A percentile compares a stretch with the other conserved stretches of the same genome.
These are phyloP conservation scores for Pseudochaenichthys georgianus DNA, from an alignment of 2,797 vertebrate genomes.

Conservation along the genomic window DNA sequence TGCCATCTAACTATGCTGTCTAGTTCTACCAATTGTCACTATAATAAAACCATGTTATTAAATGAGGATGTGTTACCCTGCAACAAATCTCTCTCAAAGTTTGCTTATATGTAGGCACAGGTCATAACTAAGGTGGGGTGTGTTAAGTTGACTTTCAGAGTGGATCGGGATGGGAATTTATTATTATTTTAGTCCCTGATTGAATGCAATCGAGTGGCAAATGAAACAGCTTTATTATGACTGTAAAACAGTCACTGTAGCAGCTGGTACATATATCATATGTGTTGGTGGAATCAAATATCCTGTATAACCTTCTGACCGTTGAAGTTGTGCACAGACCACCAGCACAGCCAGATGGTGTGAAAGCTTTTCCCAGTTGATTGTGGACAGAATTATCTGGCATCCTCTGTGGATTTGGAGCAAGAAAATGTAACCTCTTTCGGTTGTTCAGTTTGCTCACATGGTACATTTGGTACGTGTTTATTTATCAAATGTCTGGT, in stretches of 20 bases:
- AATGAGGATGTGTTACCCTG: slow-evolving; percentile 14
- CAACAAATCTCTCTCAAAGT: slow-evolving; percentile 4
- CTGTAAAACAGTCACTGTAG: slow-evolving; percentile 18
- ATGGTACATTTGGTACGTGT: slow-evolving; percentile 51
- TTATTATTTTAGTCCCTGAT: slow-evolving; percentile 15
- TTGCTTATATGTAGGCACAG: slow-evolving; percentile 25
- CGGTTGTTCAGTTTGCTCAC: slow-evolving; percentile 33
- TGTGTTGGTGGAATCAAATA: slow-evolving; percentile 35
- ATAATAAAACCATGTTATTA: slow-evolving; percentile 13
- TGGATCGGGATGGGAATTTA: slow-evolving; percentile 7
- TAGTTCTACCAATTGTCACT: slow-evolving; percentile 22
- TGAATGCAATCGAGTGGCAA: slow-evolving; percentile 12
- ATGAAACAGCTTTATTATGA: slow-evolving; percentile 9
- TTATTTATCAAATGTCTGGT: slow-evolving; percentile 59
- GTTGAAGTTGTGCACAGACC: slow-evolving; percentile 19
- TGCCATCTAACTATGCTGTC: slow-evolving; percentile 5
- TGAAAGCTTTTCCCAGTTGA: slow-evolving; percentile 14
- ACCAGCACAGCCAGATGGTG: slow-evolving; percentile 3
- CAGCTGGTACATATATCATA: slow-evolving; percentile 26
- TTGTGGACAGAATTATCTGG: slow-evolving; percentile 15
- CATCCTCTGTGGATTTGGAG: slow-evolving; percentile 29
- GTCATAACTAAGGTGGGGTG: slow-evolving; percentile 9
- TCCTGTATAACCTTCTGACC: slow-evolving; percentile 17
- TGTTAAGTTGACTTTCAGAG: slow-evolving; percentile 5
- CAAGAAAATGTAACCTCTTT: slow-evolving; percentile 21